Evolutionary conservation across 2,888 invertebrate genomes (phyloP).

Genomic region (Tipula helvola): DNA sequence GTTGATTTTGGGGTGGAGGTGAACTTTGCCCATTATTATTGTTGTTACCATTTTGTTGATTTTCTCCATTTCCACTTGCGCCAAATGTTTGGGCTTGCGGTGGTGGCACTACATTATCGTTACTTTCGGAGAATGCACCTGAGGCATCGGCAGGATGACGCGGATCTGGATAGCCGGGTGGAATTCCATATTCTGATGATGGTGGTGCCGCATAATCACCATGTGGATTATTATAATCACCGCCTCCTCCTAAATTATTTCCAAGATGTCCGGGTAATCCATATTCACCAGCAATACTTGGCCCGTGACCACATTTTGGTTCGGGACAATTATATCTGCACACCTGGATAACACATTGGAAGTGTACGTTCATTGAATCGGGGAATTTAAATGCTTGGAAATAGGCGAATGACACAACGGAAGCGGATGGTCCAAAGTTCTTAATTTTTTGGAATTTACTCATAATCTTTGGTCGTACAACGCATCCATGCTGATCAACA

Average conservation of each 20-base stretch:
- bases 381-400: constrained; percentile 97
- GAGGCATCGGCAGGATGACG: constrained; percentile 75
- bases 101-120: constrained; percentile 65
- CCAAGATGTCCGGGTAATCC: constrained; percentile 43
- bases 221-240: neutral
- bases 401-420: constrained; percentile 88
- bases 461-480: constrained; percentile 89
- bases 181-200: constrained; percentile 55
- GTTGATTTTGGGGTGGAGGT: constrained; percentile 38
- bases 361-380: constrained; percentile 93
- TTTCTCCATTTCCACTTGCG: constrained; percentile 44
- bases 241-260: constrained; percentile 35
- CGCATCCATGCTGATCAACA: constrained; percentile 88
- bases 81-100: constrained; percentile 65
- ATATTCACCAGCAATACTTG: constrained; percentile 51
- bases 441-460: constrained; percentile 91
- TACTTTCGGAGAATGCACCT: constrained; percentile 72
- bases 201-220: constrained; percentile 46
- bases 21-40: constrained; percentile 42
- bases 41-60: constrained; percentile 21
- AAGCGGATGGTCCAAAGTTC: constrained; percentile 88
- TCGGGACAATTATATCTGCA: constrained; percentile 89
- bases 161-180: constrained; percentile 76
- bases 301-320: constrained; percentile 65
- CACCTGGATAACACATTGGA: constrained; percentile 92